Conservation (phyloP, 2,113 vertebrate species). For the Theristicus caerulescens region DNA sequence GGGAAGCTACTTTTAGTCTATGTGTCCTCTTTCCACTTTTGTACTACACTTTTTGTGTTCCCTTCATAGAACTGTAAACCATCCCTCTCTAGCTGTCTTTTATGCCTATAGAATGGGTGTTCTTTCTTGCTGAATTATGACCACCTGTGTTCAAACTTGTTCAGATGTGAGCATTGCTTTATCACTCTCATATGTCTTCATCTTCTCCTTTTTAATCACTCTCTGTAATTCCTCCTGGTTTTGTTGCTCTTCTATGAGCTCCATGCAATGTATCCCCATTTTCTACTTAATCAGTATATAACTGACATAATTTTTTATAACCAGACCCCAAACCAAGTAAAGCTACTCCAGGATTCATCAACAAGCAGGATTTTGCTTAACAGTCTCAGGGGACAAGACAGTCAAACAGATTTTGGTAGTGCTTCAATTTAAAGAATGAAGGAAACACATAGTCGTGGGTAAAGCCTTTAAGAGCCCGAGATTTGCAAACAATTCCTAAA, state of each 20-base stretch:
- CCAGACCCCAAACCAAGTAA: not conserved
- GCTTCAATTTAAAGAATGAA: not conserved
- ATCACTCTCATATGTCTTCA: not conserved
- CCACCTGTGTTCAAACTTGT: not conserved
- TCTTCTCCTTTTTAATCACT: not conserved
- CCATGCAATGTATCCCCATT: not conserved
- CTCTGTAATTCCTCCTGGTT: not conserved
- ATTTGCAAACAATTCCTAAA: not conserved
- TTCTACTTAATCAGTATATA: not conserved
- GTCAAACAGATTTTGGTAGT: not conserved
- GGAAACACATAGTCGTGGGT: not conserved
- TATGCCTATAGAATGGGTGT: not conserved
- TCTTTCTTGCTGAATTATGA: not conserved
- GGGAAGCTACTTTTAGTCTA: not conserved
- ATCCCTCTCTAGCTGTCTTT: not conserved
- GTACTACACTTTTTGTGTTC: not conserved
- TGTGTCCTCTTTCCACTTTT: not conserved
- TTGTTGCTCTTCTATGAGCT: not conserved
- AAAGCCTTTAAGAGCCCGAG: not conserved
- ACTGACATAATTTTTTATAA: not conserved
- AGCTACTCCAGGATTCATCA: not conserved
- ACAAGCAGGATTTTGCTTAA: not conserved
- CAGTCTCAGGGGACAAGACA: not conserved
- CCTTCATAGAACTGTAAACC: not conserved
- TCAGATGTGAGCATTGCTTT: not conserved